Base-by-base conservation (phyloP, 2,888 invertebrate genomes). In the Micoletzkya japonica region DNA sequence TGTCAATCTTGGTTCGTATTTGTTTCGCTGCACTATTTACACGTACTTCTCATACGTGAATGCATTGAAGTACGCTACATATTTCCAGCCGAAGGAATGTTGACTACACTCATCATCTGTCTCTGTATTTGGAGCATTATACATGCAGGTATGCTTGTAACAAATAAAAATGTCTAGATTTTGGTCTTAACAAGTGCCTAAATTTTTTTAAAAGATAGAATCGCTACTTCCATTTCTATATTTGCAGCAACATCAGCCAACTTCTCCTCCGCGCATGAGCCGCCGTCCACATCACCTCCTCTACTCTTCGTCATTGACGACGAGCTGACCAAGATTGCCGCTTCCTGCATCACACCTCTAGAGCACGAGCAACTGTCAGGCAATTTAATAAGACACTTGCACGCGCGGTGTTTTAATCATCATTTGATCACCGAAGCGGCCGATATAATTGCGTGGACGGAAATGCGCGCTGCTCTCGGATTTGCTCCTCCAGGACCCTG, bases 111-210 rank as follows among this genome's bases (percentile, higher is more conserved):
- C 71, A 63, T 57, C 72, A 49, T 74, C 54, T 74, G 71, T 54
- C 71, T 74, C 71, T 69, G 64, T 44, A 56, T 74, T 67, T 63
- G 37, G 69, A 73, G 52, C 59, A 63, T 37, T 73, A 32, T 64
- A 74, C 73, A 74, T 73, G 70, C 75, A 73, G 75, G 75, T 75
- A 73, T 73, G 59, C 30, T 28, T 37, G 52, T 70, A 39, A 44
- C 44, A 74, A 26, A 72, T 73, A 60, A 61, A 73, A 44, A 69
- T 68, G 58, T 69, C 59, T 50, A 71, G 37, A 28, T 72, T 72
- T 58, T 32, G 64, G 28, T 52, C 36, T 70, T 61, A 50, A 70
- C 36, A 70, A 61, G 34, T 61, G 34, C 60, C 30, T 30, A 63
- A 60, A 70, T 50, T 50, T n/a, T 54, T 24, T 24, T 14, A 56